A percentile compares a stretch with the other conserved stretches of the same genome.
phyloP scores from a whole-genome alignment of 2,113 vertebrate genomes.

The Sialia sialis region DNA sequence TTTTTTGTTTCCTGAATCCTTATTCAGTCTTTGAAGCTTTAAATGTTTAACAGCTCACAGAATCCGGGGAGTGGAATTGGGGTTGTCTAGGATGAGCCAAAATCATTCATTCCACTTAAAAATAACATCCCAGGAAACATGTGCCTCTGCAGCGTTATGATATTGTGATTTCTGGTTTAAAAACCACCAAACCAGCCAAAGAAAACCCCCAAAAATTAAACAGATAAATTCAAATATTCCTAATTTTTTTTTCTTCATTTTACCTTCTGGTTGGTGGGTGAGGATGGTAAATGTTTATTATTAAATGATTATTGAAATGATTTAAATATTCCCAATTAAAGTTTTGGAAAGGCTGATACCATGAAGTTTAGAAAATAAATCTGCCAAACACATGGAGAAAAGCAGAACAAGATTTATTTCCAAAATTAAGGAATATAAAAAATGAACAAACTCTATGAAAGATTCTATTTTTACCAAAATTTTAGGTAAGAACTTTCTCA shows the following conservation, averaged over 20 bases:
- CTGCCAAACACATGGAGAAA: background rate
- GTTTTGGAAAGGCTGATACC: background rate
- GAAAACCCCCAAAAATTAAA: background rate
- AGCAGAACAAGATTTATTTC: background rate
- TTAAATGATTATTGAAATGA: background rate
- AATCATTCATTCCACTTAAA: background rate
- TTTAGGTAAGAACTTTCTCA: background rate
- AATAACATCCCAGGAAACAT: background rate
- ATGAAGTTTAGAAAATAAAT: background rate
- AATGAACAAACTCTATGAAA: background rate
- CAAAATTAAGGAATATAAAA: background rate
- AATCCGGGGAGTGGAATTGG: background rate
- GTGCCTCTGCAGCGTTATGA: background rate
- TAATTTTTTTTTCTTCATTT: background rate
- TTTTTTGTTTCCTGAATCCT: background rate
- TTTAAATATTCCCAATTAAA: background rate
- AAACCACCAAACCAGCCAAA: background rate
- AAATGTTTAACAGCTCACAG: background rate
- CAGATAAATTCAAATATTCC: background rate
- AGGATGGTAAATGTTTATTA: too few species aligned
- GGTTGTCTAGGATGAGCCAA: background rate
- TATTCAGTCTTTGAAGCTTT: background rate
- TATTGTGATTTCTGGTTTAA: background rate
- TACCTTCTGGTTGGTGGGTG: background rate
- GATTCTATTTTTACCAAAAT: background rate